Conservation (phyloP, 2,797 vertebrate genomes). For the Poliocrania exsul region DNA sequence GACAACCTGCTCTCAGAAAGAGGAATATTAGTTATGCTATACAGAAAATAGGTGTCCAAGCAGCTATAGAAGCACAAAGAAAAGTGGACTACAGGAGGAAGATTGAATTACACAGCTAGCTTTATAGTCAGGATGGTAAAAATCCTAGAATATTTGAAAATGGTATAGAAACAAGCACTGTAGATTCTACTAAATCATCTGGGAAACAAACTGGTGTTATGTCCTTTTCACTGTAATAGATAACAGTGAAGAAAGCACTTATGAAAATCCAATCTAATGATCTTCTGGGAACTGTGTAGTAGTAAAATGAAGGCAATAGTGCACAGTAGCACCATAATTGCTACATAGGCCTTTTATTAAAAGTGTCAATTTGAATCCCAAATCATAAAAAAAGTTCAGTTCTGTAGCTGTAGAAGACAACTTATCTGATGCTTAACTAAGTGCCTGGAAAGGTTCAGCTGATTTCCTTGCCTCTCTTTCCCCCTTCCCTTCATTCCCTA, state of each 20-base stretch:
- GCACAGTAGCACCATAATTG: neutral
- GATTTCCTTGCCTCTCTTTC: constrained; percentile 7
- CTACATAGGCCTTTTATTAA: neutral
- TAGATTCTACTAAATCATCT: neutral
- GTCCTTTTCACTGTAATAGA: neutral
- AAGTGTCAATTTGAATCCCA: constrained; percentile 65
- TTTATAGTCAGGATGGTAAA: neutral
- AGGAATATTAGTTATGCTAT: neutral
- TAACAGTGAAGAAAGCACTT: neutral
- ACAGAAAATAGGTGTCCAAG: neutral
- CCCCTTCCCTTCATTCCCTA: neutral
- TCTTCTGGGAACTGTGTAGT: neutral
- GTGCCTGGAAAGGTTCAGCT: constrained; percentile 57
- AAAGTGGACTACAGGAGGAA: neutral
- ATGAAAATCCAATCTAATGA: neutral
- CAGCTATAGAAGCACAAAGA: neutral
- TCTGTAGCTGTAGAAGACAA: constrained; percentile 63
- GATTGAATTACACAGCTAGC: neutral
- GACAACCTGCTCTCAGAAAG: neutral
- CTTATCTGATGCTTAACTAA: constrained; percentile 65
- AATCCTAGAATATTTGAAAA: neutral
- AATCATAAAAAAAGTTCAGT: constrained; percentile 50
- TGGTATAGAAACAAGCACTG: neutral
- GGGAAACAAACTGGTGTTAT: neutral
- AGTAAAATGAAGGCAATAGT: neutral